phyloP scores from a whole-genome alignment of 2,888 invertebrate species.

The Campoletis raptor region DNA sequence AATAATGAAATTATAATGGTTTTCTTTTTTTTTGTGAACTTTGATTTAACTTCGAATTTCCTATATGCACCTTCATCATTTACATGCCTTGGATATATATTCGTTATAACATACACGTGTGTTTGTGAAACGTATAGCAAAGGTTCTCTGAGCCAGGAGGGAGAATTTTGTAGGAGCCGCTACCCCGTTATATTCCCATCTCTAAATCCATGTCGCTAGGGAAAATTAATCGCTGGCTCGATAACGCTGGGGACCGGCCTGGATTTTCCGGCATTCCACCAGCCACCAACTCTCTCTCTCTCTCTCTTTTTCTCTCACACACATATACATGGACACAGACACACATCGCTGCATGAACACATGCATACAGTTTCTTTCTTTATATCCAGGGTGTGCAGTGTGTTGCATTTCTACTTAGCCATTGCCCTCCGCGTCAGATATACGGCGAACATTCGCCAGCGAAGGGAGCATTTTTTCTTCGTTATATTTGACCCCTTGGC shows the following conservation, averaged over 20 bases:
- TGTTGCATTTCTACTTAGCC: conserved; percentile 47
- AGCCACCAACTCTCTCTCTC: conserved; percentile 38
- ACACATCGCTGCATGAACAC: conserved; percentile 2
- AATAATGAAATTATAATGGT: neutral
- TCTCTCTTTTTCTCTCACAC: conserved; percentile 3
- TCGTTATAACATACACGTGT: conserved; percentile 14
- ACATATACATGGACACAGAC: conserved; percentile 16
- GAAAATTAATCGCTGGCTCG: conserved; percentile 77
- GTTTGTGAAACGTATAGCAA: conserved; percentile 52
- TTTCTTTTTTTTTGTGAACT: neutral
- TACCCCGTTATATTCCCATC: conserved; percentile 54
- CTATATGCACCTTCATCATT: neutral
- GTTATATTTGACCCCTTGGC: conserved; percentile 60
- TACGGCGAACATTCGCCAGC: conserved; percentile 8
- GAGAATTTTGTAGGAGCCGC: conserved; percentile 40
- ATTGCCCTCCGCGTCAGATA: conserved; percentile 37
- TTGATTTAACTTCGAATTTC: neutral
- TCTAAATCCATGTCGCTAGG: conserved; percentile 73
- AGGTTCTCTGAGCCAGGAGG: conserved; percentile 49
- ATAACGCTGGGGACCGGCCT: conserved; percentile 71
- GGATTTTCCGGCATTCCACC: conserved; percentile 71
- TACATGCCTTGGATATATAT: conserved; percentile 1
- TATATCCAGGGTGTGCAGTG: conserved; percentile 23
- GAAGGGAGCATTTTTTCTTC: conserved; percentile 55
- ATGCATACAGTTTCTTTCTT: conserved; percentile 27